A percentile compares a stretch with the other conserved stretches of the same genome.
phyloP scores from a whole-genome alignment of 2,113 vertebrate species.

The Prunella himalayana region DNA sequence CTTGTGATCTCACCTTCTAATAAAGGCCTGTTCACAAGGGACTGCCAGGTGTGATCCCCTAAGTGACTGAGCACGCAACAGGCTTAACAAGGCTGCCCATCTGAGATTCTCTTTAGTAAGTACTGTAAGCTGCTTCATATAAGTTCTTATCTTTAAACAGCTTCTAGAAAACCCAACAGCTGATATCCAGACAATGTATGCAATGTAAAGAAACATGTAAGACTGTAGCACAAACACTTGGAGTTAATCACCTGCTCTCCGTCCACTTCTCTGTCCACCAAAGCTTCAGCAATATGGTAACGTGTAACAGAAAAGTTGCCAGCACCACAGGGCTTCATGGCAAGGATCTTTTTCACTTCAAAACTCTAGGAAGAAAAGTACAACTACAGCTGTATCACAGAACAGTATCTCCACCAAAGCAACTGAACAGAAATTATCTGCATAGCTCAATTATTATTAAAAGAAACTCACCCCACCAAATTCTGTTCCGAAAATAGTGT shows the following conservation, averaged over 20 bases:
- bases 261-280: slow-evolving; percentile 77
- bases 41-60: background rate
- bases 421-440: background rate
- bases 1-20: background rate
- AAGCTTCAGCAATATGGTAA: slow-evolving; percentile 76
- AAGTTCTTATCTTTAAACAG: background rate
- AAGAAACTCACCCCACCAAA: background rate
- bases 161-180: background rate
- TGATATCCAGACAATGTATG: background rate
- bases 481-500: background rate
- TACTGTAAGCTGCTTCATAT: background rate
- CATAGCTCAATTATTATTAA: background rate
- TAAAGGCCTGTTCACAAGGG: background rate
- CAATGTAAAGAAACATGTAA: background rate
- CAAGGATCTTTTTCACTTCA: slow-evolving; percentile 60
- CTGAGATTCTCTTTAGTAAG: background rate
- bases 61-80: background rate
- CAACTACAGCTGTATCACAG: background rate
- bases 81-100: background rate
- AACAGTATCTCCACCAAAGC: background rate
- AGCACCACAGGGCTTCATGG: slow-evolving; percentile 64
- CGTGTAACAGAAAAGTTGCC: slow-evolving; percentile 80
- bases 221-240: background rate
- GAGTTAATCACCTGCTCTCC: slow-evolving; percentile 73
- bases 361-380: slow-evolving; percentile 67